Conservation (phyloP, 1,140 invertebrate genomes). For the Cyrtorhinus lividipennis region DNA sequence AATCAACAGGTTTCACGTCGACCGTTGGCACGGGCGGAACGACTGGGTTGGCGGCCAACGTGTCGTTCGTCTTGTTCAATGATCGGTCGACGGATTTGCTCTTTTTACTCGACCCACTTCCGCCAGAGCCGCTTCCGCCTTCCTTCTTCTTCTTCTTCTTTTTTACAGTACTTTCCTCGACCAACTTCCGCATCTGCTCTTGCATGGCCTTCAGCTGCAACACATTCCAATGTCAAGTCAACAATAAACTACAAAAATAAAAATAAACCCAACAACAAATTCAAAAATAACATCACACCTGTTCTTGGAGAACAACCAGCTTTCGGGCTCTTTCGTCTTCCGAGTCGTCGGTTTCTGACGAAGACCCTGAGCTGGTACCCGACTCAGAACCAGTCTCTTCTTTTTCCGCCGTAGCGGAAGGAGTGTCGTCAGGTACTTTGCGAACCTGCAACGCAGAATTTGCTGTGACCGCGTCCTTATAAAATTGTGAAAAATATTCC, state of each 20-base stretch:
- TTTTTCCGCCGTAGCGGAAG: constrained; percentile 31
- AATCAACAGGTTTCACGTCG: constrained; percentile 34
- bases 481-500: no score
- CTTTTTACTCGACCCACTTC: constrained; percentile 38
- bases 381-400: constrained; percentile 32
- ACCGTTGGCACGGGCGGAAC: constrained; percentile 31
- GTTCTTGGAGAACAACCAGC: constrained; percentile 74
- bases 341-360: constrained; percentile 64
- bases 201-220: constrained; percentile 65
- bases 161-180: constrained; percentile 62
- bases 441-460: constrained; percentile 45
- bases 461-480: no score
- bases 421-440: constrained; percentile 89
- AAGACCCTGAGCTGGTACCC: constrained; percentile 51
- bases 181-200: constrained; percentile 78
- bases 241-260: no score
- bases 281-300: constrained; percentile 36
- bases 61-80: constrained; percentile 32
- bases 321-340: constrained; percentile 69
- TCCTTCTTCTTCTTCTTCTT: constrained; percentile 68
- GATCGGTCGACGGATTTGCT: constrained; percentile 44
- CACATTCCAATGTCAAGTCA: no score
- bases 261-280: not conserved
- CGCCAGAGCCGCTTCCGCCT: constrained; percentile 28
- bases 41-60: constrained; percentile 33